A percentile compares a stretch with the other conserved stretches of the same genome.
These are phyloP conservation scores for Phocoena sinus DNA, from an alignment of 2,113 vertebrate genomes.

Conservation along the genomic window DNA sequence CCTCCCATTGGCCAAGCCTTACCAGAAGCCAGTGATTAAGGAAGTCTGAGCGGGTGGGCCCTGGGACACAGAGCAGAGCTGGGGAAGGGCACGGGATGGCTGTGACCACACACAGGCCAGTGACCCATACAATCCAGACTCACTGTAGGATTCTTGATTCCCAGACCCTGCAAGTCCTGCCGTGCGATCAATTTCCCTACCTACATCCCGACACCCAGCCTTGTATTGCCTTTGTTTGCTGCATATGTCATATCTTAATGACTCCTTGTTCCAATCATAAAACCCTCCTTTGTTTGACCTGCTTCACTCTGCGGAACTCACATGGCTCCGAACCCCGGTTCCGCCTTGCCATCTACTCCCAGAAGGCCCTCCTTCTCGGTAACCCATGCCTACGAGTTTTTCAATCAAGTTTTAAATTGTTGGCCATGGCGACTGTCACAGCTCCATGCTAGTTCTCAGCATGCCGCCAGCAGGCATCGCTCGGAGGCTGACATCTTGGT, in stretches of 20 bases:
- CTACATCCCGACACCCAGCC: background rate
- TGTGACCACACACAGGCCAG: background rate
- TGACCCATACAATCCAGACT: background rate
- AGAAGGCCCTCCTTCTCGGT: background rate
- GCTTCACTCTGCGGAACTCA: background rate
- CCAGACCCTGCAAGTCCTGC: background rate
- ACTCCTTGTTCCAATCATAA: background rate
- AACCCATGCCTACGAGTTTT: background rate
- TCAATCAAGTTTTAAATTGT: background rate
- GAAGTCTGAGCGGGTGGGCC: background rate
- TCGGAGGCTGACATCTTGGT: conserved; percentile 8
- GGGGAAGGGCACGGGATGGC: background rate
- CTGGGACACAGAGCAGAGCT: background rate
- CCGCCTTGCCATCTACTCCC: background rate
- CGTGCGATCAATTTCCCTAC: background rate
- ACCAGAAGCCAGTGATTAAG: background rate
- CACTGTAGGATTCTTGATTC: background rate
- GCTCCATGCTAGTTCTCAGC: background rate
- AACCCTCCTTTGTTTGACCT: background rate
- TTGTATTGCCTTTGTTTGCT: background rate
- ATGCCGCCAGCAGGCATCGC: background rate
- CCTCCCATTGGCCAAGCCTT: background rate
- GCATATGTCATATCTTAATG: background rate
- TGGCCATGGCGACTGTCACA: background rate
- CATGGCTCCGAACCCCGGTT: background rate